A percentile compares a stretch with the other conserved stretches of the same genome.
Evolutionary conservation across 2,888 invertebrate species (phyloP).

Genomic region (Brenthis daphne): DNA sequence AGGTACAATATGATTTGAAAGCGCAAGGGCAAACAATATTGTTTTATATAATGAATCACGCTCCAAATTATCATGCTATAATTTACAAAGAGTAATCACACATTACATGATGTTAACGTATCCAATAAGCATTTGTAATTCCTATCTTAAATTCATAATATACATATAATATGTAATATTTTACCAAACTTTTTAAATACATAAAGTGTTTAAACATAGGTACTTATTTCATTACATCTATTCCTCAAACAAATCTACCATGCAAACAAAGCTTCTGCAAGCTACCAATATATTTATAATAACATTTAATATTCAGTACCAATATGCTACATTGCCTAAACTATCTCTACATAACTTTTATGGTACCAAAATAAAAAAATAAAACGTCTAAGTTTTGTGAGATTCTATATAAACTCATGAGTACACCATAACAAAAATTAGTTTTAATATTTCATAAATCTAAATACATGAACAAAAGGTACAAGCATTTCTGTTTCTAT

Average conservation of each 20-base stretch:
- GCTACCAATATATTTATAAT: slow-evolving; percentile 67
- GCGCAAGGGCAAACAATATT: slow-evolving; percentile 73
- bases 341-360: slow-evolving; percentile 49
- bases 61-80: slow-evolving; percentile 59
- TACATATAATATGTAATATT: slow-evolving; percentile 61
- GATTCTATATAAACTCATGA: slow-evolving; percentile 50
- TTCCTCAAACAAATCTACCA: slow-evolving; percentile 67
- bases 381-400: slow-evolving; percentile 52
- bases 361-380: slow-evolving; percentile 50
- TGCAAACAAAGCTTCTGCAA: slow-evolving; percentile 71
- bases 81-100: slow-evolving; percentile 66
- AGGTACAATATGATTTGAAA: slow-evolving; percentile 70
- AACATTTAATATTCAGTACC: slow-evolving; percentile 66
- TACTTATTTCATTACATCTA: slow-evolving; percentile 64
- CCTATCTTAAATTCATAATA: slow-evolving; percentile 63
- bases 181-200: slow-evolving; percentile 63
- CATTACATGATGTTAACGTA: slow-evolving; percentile 51
- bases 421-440: slow-evolving; percentile 41
- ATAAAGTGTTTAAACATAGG: slow-evolving; percentile 54
- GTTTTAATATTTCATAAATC: slow-evolving; percentile 35
- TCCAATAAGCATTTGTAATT: slow-evolving; percentile 60
- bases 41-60: slow-evolving; percentile 57
- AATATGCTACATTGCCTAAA: slow-evolving; percentile 62
- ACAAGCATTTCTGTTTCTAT: slow-evolving; percentile 27
- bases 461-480: slow-evolving; percentile 35